Conservation (phyloP, 2,888 invertebrate genomes). For the Hypolimnas misippus region DNA sequence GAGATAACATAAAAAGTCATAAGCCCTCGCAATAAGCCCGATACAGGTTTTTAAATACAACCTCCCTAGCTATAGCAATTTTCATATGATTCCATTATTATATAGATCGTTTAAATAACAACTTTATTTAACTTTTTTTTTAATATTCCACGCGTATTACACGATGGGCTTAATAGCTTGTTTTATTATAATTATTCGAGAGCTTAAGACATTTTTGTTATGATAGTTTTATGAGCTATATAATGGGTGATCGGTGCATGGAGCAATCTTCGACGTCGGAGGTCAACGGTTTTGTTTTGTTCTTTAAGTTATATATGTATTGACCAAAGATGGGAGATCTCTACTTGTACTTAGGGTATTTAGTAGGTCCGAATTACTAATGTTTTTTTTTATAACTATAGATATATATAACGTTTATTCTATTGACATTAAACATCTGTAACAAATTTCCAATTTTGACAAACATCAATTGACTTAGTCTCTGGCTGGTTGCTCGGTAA, state of each 20-base stretch:
- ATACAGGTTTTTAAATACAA: constrained; percentile 26
- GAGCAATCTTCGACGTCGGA: neutral
- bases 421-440: too few species aligned
- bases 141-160: constrained; percentile 5
- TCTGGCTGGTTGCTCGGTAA: too few species aligned
- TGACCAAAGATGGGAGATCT: neutral
- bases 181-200: neutral
- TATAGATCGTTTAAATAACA: constrained; percentile 18
- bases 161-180: constrained; percentile 1
- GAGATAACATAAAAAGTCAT: constrained; percentile 13
- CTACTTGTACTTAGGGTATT: too few species aligned
- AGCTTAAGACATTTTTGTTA: neutral
- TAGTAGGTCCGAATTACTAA: too few species aligned
- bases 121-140: constrained; percentile 24
- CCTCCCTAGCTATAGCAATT: constrained; percentile 29
- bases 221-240: constrained; percentile 11
- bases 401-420: too few species aligned
- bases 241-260: neutral
- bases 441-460: too few species aligned
- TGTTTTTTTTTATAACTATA: too few species aligned
- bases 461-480: too few species aligned
- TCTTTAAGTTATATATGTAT: too few species aligned
- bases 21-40: constrained; percentile 15
- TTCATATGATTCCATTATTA: constrained; percentile 36
- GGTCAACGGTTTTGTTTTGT: neutral